A percentile compares a stretch with the other conserved stretches of the same genome.
phyloP scores from a whole-genome alignment of 1,140 invertebrate genomes.

The Popillia japonica region DNA sequence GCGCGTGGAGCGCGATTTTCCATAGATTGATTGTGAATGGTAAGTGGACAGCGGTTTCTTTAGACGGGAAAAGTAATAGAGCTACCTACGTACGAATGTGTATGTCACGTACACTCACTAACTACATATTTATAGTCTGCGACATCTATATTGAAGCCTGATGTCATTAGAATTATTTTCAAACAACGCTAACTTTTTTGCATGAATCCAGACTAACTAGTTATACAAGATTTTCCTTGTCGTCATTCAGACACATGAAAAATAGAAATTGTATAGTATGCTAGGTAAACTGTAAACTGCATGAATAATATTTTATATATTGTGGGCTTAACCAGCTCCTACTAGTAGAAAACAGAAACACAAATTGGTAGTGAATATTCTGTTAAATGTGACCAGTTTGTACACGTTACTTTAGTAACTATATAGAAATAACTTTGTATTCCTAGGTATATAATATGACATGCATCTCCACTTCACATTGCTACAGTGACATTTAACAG shows the following conservation, averaged over 20 bases:
- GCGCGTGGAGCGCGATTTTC: conserved; percentile 30
- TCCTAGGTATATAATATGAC: too few species aligned
- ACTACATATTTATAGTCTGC: conserved; percentile 26
- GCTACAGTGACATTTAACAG: too few species aligned
- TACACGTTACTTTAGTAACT: too few species aligned
- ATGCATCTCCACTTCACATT: too few species aligned
- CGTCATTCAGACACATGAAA: not conserved
- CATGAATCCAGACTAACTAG: not conserved
- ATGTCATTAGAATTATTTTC: conserved; percentile 8
- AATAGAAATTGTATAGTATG: not conserved
- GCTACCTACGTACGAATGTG: not conserved
- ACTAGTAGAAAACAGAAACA: too few species aligned
- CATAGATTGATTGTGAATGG: conserved; percentile 28
- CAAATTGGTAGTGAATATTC: too few species aligned
- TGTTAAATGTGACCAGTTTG: too few species aligned
- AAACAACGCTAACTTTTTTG: not conserved
- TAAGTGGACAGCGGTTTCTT: conserved; percentile 30
- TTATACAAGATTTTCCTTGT: not conserved
- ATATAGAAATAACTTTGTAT: too few species aligned
- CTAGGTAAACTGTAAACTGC: not conserved
- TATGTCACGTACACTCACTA: not conserved
- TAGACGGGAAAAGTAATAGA: not conserved
- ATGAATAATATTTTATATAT: too few species aligned
- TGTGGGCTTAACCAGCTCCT: too few species aligned
- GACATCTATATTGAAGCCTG: conserved; percentile 4